phyloP scores from a whole-genome alignment of 2,797 vertebrate species.

The Hippocampus kuda region DNA sequence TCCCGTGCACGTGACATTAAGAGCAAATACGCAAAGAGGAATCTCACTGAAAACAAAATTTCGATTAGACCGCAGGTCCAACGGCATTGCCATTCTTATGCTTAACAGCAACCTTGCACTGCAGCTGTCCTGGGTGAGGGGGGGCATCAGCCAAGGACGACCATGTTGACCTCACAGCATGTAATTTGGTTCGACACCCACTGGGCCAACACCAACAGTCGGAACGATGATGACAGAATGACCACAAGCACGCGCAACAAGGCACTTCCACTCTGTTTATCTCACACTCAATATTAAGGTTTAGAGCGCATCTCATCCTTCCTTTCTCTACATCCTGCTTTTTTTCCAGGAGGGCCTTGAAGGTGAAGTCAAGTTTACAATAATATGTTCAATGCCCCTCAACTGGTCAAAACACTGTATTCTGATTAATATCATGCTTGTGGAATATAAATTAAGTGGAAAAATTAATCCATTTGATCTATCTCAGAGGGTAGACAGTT shows the following conservation, averaged over 20 bases:
- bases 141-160: constrained; percentile 31
- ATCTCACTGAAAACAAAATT: constrained; percentile 23
- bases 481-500: too few relatives aligned
- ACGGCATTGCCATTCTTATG: constrained; percentile 21
- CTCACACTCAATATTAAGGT: not conserved
- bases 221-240: constrained; percentile 31
- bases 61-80: constrained; percentile 11
- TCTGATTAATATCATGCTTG: too few relatives aligned
- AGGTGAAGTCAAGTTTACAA: too few relatives aligned
- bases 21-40: constrained; percentile 13
- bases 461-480: too few relatives aligned
- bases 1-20: constrained; percentile 7
- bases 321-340: too few relatives aligned
- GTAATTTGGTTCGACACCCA: constrained; percentile 33
- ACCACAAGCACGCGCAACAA: constrained; percentile 1
- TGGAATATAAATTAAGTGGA: too few relatives aligned
- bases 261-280: not conserved
- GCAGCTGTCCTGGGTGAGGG: constrained; percentile 55
- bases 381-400: too few relatives aligned
- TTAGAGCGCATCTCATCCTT: not conserved
- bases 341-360: too few relatives aligned
- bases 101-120: constrained; percentile 22
- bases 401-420: too few relatives aligned
- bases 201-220: constrained; percentile 34
- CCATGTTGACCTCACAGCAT: constrained; percentile 32